Evolutionary conservation across 2,797 vertebrate genomes (phyloP).

Genomic region (Sphenopsis melanotis): DNA sequence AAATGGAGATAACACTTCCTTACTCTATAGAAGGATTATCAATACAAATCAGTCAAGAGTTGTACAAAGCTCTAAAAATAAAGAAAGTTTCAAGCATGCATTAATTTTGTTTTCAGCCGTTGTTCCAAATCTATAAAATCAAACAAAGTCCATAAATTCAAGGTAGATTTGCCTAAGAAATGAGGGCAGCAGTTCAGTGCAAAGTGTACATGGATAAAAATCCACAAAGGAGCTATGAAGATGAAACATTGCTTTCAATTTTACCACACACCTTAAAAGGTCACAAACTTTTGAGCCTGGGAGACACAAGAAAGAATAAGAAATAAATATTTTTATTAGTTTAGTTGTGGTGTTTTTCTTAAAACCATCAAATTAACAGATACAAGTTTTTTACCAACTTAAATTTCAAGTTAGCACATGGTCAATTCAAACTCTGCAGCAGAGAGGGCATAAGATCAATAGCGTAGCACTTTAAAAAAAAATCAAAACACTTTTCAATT

Average conservation of each 20-base stretch:
- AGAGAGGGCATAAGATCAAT: background rate
- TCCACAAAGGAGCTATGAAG: background rate
- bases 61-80: background rate
- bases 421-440: background rate
- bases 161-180: background rate
- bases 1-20: background rate
- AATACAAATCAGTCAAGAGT: background rate
- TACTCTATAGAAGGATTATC: background rate
- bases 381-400: background rate
- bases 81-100: background rate
- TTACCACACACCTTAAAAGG: background rate
- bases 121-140: background rate
- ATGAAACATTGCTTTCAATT: background rate
- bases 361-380: background rate
- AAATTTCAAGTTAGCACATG: background rate
- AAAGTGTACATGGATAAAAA: background rate
- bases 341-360: background rate
- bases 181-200: background rate
- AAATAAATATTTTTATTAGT: background rate
- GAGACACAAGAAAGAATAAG: background rate
- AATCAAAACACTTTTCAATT: background rate
- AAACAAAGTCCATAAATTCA: background rate
- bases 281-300: background rate
- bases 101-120: background rate
- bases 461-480: background rate